Base-by-base conservation (phyloP, 2,113 vertebrate species). In the Oryzias celebensis region DNA sequence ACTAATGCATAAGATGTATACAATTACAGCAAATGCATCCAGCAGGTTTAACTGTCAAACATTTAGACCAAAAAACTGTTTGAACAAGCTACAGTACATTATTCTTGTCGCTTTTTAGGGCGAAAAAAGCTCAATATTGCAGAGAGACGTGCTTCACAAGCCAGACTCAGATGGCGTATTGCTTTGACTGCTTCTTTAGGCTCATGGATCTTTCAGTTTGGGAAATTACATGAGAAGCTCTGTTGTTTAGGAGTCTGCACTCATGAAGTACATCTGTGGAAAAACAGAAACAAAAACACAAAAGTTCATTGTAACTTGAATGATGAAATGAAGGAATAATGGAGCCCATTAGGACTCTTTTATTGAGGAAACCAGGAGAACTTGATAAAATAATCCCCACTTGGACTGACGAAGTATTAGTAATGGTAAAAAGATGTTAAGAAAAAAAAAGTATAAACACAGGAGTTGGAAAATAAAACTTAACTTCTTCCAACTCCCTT, bases 221-320 rank as follows among this genome's bases (percentile, higher is more conserved):
- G 4, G 90, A 88, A 68, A 93, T 93, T 0, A 91, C 71, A 63
- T 92, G 89, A 44, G 91, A 85, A 61, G 92, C 92, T 86, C 91
- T 91, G 83, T 90, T 92, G 79, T 93, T 93, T 50, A 93, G 88
- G 52, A 92, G 90, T 77, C 89, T 84, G 90, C 92, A 93, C 86
- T 93, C 92, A 74, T 93, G 91, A 65, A 93, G 87, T 66, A 93
- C 86, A 83, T 92, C 92, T 93, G 87, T 42, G 14, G 24, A 22
- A 56, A 70, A 22, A 47, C 57, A 51, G 55, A 31, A 14, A 46
- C 7, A 5, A 46, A 15, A 28, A 15, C 26, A 1, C 14, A 20
- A 28, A 17, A 60, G 51, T 8, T 45, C 15, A 61, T 14, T 4
- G 36, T 14, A 42, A 48, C 22, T 17, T 51, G 22, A 20, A 20